Evolutionary conservation across 2,113 vertebrate species (phyloP).

Genomic region (Hippopotamus amphibius): DNA sequence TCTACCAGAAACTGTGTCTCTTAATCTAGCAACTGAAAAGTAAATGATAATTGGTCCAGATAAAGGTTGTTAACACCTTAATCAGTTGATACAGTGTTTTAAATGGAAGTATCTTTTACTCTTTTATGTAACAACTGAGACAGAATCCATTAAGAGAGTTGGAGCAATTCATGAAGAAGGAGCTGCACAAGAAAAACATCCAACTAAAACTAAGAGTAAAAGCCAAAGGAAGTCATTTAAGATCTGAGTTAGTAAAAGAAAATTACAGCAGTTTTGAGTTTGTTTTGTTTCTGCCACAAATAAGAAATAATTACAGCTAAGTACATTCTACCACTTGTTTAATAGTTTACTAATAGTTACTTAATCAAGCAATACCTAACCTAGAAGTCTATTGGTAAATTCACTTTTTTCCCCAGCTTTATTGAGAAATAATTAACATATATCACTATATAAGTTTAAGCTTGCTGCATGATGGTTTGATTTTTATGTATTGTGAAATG

Average conservation of each 20-base stretch:
- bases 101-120: background rate
- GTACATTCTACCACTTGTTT: background rate
- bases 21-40: slow-evolving; percentile 61
- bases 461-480: background rate
- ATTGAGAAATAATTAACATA: background rate
- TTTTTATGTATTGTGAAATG: background rate
- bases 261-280: background rate
- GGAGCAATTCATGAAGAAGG: slow-evolving; percentile 68
- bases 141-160: slow-evolving; percentile 59
- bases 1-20: background rate
- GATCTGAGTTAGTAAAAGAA: background rate
- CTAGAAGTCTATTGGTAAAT: background rate
- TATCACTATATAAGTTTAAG: background rate
- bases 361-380: background rate
- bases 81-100: slow-evolving; percentile 49
- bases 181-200: background rate
- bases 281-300: background rate
- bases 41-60: slow-evolving; percentile 77
- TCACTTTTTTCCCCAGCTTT: background rate
- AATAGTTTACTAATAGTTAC: background rate
- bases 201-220: background rate
- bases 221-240: slow-evolving; percentile 22
- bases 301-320: background rate
- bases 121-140: slow-evolving; percentile 71
- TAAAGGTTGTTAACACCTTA: slow-evolving; percentile 79